A percentile compares a stretch with the other conserved stretches of the same genome.
These are phyloP conservation scores for Standfussiana lucernea DNA, from an alignment of 2,888 invertebrate species.

Conservation along the genomic window DNA sequence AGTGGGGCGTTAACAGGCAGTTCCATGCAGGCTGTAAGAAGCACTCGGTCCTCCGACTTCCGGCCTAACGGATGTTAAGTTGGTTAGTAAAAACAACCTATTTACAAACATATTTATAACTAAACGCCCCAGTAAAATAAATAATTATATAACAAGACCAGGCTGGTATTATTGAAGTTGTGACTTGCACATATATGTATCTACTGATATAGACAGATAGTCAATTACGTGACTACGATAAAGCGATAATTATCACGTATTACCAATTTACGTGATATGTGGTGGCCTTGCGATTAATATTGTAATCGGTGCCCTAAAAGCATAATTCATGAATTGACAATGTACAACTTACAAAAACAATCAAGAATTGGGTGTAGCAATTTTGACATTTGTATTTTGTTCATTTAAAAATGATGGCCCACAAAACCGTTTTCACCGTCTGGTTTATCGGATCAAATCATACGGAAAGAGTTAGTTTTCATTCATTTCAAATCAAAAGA, in stretches of 20 bases:
- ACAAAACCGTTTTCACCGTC: neutral
- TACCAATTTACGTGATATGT: neutral
- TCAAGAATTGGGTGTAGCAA: neutral
- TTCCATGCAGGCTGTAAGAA: neutral
- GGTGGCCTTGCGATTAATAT: neutral
- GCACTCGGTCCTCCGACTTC: neutral
- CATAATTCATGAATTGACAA: neutral
- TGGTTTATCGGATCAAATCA: neutral
- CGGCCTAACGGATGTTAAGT: neutral
- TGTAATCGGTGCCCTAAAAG: neutral
- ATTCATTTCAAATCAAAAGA: neutral
- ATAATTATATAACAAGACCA: neutral
- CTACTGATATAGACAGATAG: neutral
- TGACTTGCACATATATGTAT: neutral
- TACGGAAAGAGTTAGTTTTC: neutral
- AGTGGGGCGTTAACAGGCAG: neutral
- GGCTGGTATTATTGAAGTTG: neutral
- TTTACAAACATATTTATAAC: neutral
- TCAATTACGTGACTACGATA: conserved; percentile 19
- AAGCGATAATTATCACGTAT: conserved; percentile 6
- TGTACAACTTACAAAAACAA: neutral
- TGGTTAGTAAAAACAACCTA: neutral
- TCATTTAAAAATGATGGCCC: neutral
- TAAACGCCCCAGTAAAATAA: neutral
- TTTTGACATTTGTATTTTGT: neutral